These are phyloP conservation scores for Manacus vitellinus DNA, from an alignment of 2,113 vertebrate genomes.

Conservation along the genomic window DNA sequence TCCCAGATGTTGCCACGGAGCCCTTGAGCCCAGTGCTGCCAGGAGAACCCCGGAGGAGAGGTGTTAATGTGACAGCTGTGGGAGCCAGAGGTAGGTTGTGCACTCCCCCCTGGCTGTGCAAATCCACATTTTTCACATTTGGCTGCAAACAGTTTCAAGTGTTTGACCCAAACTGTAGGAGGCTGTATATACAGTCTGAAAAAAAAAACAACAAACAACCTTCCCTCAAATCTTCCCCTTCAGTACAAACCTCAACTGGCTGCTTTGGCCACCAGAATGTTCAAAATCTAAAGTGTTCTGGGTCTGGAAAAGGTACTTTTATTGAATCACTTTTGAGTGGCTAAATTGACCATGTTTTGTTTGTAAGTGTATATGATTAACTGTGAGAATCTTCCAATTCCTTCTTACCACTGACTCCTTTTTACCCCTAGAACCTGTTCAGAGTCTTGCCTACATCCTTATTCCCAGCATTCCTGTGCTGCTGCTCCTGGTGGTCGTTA, in stretches of 20 bases:
- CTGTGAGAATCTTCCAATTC: rapidly evolving
- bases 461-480: constrained; percentile 80
- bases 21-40: constrained; percentile 58
- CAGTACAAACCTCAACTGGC: not conserved
- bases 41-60: constrained; percentile 66
- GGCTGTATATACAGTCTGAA: not conserved
- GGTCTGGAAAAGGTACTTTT: not conserved
- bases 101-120: not conserved
- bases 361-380: not conserved
- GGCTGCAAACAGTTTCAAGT: not conserved
- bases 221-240: not conserved
- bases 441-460: constrained; percentile 83
- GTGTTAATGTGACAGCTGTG: constrained; percentile 67
- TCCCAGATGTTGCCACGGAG: constrained; percentile 56
- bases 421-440: constrained; percentile 63
- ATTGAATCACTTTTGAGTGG: not conserved
- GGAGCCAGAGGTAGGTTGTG: constrained; percentile 78
- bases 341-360: not conserved
- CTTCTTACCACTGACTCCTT: not conserved
- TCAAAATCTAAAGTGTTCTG: not conserved
- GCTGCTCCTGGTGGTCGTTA: constrained; percentile 77
- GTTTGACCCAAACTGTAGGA: not conserved
- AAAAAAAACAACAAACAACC: no score
- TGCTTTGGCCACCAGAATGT: not conserved
- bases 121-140: not conserved